phyloP scores from a whole-genome alignment of 2,888 invertebrate species.

The Cetonia aurata region DNA sequence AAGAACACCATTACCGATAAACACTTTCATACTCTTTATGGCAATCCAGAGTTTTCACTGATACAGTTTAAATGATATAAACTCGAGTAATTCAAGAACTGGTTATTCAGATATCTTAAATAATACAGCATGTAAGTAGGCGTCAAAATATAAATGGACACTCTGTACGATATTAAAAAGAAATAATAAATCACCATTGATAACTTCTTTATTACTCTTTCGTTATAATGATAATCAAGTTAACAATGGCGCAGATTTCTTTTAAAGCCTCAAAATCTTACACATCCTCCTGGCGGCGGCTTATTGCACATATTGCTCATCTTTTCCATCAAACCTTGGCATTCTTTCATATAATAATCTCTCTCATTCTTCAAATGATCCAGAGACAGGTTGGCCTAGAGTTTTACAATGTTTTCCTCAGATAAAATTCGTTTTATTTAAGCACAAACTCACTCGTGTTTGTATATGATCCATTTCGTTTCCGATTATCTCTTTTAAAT shows the following conservation, averaged over 20 bases:
- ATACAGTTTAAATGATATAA: too few species aligned
- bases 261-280: slow-evolving; percentile 18
- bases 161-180: too few species aligned
- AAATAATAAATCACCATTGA: too few species aligned
- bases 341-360: slow-evolving; percentile 69
- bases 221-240: too few species aligned
- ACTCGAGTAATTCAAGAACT: too few species aligned
- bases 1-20: too few species aligned
- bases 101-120: too few species aligned
- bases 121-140: too few species aligned
- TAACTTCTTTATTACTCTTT: too few species aligned
- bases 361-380: slow-evolving; percentile 66
- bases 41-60: too few species aligned
- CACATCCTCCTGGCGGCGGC: slow-evolving; percentile 9
- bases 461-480: slow-evolving; percentile 47
- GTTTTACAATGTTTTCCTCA: not conserved
- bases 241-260: not conserved
- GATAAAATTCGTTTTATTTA: slow-evolving; percentile 14
- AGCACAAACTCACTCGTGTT: slow-evolving; percentile 22
- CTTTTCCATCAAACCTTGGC: slow-evolving; percentile 65
- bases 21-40: too few species aligned
- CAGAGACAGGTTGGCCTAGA: slow-evolving; percentile 49
- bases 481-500: slow-evolving; percentile 45
- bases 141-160: too few species aligned
- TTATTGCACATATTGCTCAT: slow-evolving; percentile 55